A percentile compares a stretch with the other conserved stretches of the same genome.
These are phyloP conservation scores for Leuctra nigra DNA, from an alignment of 2,888 invertebrate genomes.

Conservation along the genomic window DNA sequence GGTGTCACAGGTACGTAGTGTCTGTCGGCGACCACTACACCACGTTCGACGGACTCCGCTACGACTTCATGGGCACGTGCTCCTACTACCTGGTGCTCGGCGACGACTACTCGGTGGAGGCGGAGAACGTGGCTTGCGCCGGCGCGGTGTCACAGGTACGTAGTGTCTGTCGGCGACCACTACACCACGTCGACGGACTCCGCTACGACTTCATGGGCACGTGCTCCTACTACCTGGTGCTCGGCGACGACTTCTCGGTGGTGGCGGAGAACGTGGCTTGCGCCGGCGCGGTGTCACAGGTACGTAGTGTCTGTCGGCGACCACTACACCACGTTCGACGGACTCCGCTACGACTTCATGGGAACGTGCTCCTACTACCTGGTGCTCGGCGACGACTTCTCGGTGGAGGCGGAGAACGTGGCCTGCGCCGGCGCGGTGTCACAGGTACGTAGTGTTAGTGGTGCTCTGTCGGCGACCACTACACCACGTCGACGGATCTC, in stretches of 20 bases:
- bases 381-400: constrained; percentile 59
- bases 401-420: constrained; percentile 73
- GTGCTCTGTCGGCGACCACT: too few species aligned
- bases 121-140: constrained; percentile 76
- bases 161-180: too few species aligned
- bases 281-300: constrained; percentile 69
- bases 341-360: constrained; percentile 81
- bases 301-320: constrained; percentile 78
- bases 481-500: constrained; percentile 79
- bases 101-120: constrained; percentile 61
- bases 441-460: too few species aligned
- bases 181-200: constrained; percentile 82
- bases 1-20: constrained; percentile 65
- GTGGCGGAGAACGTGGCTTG: constrained; percentile 80
- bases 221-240: constrained; percentile 76
- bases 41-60: constrained; percentile 83
- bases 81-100: constrained; percentile 72
- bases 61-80: constrained; percentile 88
- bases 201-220: constrained; percentile 87
- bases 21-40: constrained; percentile 87
- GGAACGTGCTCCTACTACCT: constrained; percentile 83
- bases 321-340: constrained; percentile 89
- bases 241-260: constrained; percentile 59
- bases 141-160: constrained; percentile 68
- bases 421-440: constrained; percentile 75